Base-by-base conservation (phyloP, 2,888 invertebrate species). In the Microctonus aethiopoides region DNA sequence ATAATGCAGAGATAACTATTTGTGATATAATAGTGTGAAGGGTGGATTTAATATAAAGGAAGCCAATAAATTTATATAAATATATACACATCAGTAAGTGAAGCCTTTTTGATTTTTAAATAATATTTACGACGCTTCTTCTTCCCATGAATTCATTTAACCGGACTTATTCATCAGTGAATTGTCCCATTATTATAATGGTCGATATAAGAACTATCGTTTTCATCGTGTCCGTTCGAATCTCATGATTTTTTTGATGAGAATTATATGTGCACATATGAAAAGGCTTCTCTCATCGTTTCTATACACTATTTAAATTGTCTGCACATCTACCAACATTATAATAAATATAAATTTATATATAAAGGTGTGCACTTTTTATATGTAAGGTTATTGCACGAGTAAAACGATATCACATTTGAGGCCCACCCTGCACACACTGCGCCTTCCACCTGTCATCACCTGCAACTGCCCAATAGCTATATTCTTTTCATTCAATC, bases 81-180 rank as follows among this genome's bases (percentile, higher is more conserved):
- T n/a, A n/a, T n/a, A n/a, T n/a, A n/a, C n/a, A n/a, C n/a, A n/a
- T n/a, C n/a, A n/a, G n/a, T n/a, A n/a, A n/a, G n/a, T n/a, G 70
- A 72, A 72, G 70, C 72, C 72, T 61, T 60, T 36, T 36, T 4
- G 9, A 24, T 34, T 41, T 29, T 5, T 5, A 29, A 29, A 29
- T 29, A 5, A 29, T 29, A 29, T 29, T 7, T 29, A 29, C 29
- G 3, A 7, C 7, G 7, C 29, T 29, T 29, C 39, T 65, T 32
- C 26, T 46, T 72, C 68, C 22, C 71, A 41, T 64, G 78, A 72
- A 73, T 70, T 63, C 72, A 75, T 75, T 76, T 72, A 72, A 77
- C 82, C 83, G 84, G 83, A 82, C 83, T 84, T 84, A 82, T 84
- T 82, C 84, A 80, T 82, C 84, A 78, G 52, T 82, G 84, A 79